phyloP scores from a whole-genome alignment of 2,797 vertebrate genomes.

The Sitta carolinensis region DNA sequence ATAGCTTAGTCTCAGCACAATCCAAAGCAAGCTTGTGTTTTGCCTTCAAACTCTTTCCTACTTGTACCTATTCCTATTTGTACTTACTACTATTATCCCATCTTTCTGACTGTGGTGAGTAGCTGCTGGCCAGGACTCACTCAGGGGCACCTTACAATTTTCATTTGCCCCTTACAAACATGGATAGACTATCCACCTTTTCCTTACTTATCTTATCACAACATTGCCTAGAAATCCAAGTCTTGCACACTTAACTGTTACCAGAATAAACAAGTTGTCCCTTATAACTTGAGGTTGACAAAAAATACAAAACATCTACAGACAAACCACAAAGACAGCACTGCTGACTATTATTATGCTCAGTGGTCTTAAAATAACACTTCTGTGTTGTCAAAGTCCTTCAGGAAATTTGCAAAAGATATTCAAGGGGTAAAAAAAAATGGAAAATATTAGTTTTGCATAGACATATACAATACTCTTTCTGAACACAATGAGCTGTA shows the following conservation, averaged over 20 bases:
- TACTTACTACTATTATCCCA: neutral
- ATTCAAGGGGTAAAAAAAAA: neutral
- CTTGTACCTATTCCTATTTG: neutral
- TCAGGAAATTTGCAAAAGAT: neutral
- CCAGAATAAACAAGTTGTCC: neutral
- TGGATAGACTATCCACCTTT: neutral
- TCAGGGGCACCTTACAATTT: neutral
- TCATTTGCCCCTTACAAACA: neutral
- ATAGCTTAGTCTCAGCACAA: neutral
- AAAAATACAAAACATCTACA: neutral
- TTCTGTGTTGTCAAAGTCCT: fast-evolving
- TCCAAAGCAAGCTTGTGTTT: neutral
- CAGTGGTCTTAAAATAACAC: neutral
- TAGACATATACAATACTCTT: neutral
- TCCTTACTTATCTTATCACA: neutral
- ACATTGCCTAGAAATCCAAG: neutral
- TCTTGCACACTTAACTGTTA: neutral
- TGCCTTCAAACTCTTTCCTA: neutral
- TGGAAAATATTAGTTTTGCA: neutral
- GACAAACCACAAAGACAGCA: neutral
- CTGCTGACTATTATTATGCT: neutral
- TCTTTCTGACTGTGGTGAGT: neutral
- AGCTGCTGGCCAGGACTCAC: neutral
- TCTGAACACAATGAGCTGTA: neutral
- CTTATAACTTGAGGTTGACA: neutral